Conservation (phyloP, 2,797 vertebrate species). For the Liparis tanakae region DNA sequence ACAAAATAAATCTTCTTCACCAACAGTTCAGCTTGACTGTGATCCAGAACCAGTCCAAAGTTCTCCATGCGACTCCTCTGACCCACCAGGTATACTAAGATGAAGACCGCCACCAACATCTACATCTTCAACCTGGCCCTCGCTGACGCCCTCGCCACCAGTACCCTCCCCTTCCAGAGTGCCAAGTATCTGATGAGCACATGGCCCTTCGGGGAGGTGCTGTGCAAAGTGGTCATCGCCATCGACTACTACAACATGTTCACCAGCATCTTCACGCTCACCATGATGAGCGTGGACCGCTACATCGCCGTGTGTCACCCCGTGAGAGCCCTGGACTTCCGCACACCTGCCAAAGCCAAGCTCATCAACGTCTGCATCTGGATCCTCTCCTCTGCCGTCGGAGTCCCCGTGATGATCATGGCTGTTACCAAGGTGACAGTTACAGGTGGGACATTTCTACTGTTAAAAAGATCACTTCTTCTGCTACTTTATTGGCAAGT, state of each 20-base stretch:
- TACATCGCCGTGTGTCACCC: conserved; percentile 96
- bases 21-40: neutral
- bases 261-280: conserved; percentile 98
- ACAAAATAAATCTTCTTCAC: conserved; percentile 9
- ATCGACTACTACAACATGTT: conserved; percentile 99
- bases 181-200: conserved; percentile 95
- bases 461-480: neutral
- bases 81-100: conserved; percentile 91
- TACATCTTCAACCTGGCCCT: conserved; percentile 98
- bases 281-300: conserved; percentile 99
- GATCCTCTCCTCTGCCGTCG: conserved; percentile 92
- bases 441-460: conserved; percentile 61
- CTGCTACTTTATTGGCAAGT: conserved; percentile 1
- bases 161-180: conserved; percentile 96
- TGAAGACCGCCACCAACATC: conserved; percentile 98
- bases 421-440: conserved; percentile 86
- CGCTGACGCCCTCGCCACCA: conserved; percentile 93
- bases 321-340: conserved; percentile 93
- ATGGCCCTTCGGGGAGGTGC: conserved; percentile 93
- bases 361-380: conserved; percentile 96
- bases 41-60: neutral
- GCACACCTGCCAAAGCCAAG: conserved; percentile 94
- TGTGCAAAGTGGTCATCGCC: conserved; percentile 93
- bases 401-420: conserved; percentile 95
- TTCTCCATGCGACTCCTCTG: neutral